phyloP scores from a whole-genome alignment of 2,888 invertebrate species.

The Hypomecis punctinalis region DNA sequence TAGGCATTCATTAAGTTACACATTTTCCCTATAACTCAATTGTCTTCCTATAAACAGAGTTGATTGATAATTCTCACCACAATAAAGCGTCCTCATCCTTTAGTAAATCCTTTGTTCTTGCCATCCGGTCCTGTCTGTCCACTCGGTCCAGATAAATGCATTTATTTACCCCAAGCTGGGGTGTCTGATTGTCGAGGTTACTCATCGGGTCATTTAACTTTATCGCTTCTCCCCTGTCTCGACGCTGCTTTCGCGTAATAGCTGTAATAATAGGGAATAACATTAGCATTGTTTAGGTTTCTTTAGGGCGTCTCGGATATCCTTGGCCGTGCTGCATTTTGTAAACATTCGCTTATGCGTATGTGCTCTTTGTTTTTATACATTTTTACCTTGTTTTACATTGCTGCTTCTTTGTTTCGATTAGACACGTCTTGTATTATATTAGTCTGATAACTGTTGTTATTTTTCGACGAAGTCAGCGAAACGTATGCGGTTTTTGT shows the following conservation, averaged over 20 bases:
- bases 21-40: constrained; percentile 12
- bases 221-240: constrained; percentile 48
- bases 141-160: constrained; percentile 45
- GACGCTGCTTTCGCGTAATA: constrained; percentile 27
- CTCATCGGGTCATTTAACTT: constrained; percentile 70
- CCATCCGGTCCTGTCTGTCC: constrained; percentile 37
- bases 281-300: constrained; percentile 24
- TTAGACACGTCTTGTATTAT: constrained; percentile 19
- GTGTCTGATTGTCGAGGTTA: constrained; percentile 65
- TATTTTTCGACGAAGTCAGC: not conserved
- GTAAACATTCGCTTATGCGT: constrained; percentile 3
- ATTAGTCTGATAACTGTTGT: not conserved
- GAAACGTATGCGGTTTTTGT: too few relatives aligned
- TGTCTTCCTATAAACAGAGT: constrained; percentile 18
- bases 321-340: constrained; percentile 7
- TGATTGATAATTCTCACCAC: constrained; percentile 11
- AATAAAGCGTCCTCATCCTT: constrained; percentile 16
- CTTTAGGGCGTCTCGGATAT: constrained; percentile 21
- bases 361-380: constrained; percentile 19
- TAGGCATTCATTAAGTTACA: constrained; percentile 6
- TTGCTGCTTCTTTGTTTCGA: constrained; percentile 13
- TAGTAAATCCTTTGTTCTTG: constrained; percentile 49
- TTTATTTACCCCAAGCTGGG: constrained; percentile 57
- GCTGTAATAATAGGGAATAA: constrained; percentile 3
- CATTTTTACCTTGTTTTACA: not conserved